Evolutionary conservation across 2,888 invertebrate genomes (phyloP).

Genomic region (Lasioglossum calceatum): DNA sequence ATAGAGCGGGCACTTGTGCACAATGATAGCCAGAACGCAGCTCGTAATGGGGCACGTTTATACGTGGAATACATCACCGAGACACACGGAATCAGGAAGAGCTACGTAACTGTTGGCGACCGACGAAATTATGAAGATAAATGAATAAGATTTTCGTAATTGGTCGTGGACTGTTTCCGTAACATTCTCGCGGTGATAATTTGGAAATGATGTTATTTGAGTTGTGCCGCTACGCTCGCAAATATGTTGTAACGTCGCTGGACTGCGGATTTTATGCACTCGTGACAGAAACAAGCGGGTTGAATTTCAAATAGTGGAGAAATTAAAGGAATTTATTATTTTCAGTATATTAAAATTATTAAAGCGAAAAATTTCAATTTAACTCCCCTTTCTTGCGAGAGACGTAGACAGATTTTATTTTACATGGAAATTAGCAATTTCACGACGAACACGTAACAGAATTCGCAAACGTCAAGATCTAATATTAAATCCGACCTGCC

Average conservation of each 20-base stretch:
- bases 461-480: background rate
- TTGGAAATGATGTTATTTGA: background rate
- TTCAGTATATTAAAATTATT: background rate
- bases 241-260: background rate
- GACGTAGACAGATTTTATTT: background rate
- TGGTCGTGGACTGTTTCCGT: background rate
- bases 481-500: background rate
- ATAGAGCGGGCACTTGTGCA: background rate
- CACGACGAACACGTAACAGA: background rate
- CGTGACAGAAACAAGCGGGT: background rate
- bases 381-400: background rate
- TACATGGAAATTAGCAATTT: background rate
- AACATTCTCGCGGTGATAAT: background rate
- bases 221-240: background rate
- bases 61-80: background rate
- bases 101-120: background rate
- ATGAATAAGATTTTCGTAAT: constrained; percentile 8
- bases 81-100: background rate
- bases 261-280: background rate
- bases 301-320: background rate
- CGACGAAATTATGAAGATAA: background rate
- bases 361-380: background rate
- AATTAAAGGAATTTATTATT: background rate
- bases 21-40: background rate
- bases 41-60: background rate